phyloP scores from a whole-genome alignment of 2,888 invertebrate species.

The Stictocephala bisonia region DNA sequence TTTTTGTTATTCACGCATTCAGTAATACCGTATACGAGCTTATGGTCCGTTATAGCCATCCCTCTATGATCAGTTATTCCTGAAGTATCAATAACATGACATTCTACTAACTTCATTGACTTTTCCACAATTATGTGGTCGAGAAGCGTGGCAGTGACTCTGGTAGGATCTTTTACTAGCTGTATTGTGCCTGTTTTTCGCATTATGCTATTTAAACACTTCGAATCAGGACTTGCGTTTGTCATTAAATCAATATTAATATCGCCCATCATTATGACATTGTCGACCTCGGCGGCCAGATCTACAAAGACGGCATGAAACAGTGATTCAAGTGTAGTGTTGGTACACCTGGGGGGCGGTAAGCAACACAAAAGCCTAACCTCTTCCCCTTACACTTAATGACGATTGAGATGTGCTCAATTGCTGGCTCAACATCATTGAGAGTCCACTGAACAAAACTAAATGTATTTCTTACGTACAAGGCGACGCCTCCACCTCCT shows the following conservation, averaged over 20 bases:
- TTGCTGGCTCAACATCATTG: neutral
- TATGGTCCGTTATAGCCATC: neutral
- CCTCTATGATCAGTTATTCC: neutral
- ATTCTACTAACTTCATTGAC: neutral
- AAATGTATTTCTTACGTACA: neutral
- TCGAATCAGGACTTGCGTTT: neutral
- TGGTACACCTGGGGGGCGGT: neutral
- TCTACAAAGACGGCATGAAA: neutral
- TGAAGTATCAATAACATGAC: neutral
- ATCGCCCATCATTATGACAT: neutral
- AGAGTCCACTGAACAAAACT: neutral
- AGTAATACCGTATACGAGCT: neutral
- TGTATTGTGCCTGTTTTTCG: neutral
- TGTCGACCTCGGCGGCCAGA: neutral
- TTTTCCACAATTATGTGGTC: conserved; percentile 1
- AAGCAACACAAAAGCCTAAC: neutral
- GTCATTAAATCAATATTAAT: neutral
- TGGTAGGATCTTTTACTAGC: conserved; percentile 2
- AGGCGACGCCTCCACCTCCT: neutral
- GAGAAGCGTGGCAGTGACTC: neutral
- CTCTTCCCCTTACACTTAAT: neutral
- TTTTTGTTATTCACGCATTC: too few species aligned
- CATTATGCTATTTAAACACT: neutral
- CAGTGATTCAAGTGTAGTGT: neutral
- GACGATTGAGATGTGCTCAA: neutral